A percentile compares a stretch with the other conserved stretches of the same genome.
Conservation (phyloP, 2,797 vertebrate genomes). For the Epinephelus coioides region DNA sequence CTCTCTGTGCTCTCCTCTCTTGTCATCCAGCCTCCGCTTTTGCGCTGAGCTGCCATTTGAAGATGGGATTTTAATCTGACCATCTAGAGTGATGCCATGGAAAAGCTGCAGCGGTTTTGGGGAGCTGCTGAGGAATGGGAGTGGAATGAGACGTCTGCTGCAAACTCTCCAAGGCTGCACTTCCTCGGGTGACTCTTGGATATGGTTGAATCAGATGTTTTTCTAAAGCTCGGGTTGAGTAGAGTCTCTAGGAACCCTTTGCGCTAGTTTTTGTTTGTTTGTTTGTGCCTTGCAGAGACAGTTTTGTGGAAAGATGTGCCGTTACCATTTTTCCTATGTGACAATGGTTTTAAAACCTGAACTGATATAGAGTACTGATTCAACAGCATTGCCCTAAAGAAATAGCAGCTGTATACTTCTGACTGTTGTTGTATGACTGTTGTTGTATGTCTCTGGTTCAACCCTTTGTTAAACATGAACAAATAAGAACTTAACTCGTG, state of each 20-base stretch:
- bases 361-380: too few relatives aligned
- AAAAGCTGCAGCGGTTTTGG: conserved; percentile 76
- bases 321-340: too few relatives aligned
- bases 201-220: conserved; percentile 42
- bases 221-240: conserved; percentile 18
- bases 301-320: not conserved
- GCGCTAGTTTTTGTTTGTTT: not conserved
- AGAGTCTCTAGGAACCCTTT: not conserved
- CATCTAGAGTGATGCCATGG: conserved; percentile 76
- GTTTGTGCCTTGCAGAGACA: not conserved
- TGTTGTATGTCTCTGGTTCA: too few relatives aligned
- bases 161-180: conserved; percentile 46
- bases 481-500: too few relatives aligned
- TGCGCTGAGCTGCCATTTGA: conserved; percentile 70
- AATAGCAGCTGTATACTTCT: too few relatives aligned
- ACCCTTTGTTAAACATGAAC: too few relatives aligned
- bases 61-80: conserved; percentile 77
- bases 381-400: too few relatives aligned
- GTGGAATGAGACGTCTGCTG: conserved; percentile 57
- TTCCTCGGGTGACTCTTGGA: conserved; percentile 51
- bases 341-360: too few relatives aligned
- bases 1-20: conserved; percentile 41
- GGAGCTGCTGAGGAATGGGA: conserved; percentile 63
- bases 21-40: conserved; percentile 49
- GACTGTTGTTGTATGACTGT: too few relatives aligned